Evolutionary conservation across 2,888 invertebrate species (phyloP), one percentile per base, ranked within the genome.

Genomic region (Callinectes sapidus): DNA sequence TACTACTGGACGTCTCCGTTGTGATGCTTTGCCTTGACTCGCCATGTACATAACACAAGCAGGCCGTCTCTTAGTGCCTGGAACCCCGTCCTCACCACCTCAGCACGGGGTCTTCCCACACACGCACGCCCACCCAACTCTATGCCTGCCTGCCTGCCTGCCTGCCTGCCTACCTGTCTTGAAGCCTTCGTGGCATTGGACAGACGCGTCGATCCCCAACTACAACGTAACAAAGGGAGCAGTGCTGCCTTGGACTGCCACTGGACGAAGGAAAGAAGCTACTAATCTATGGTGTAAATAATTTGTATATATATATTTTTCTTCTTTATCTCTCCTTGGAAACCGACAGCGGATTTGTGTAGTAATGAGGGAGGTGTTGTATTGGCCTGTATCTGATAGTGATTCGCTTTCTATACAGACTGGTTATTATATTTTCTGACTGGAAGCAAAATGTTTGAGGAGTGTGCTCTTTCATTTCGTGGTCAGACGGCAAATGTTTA

Each of bases 281-380:
- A 81, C 35, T 81, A 35, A 35, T 71, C n/a, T 71, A 28, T 35
- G 81, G 35, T 81, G 81, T 81, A 81, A 81, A 81, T 81, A 81
- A 81, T 81, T 81, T 81, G 81, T 81, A 81, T 35, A 81, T 81
- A 81, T 32, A 1, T 35, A 35, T 81, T 35, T 35, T 35, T 81
- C 35, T 35, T 35, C 48, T 48, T 48, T 8, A 48, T 81, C 35
- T 81, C 71, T 28, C 71, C 35, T 32, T 81, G 81, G 32, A 81
- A 81, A 32, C 35, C 35, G 16, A 10, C 18, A 35, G 16, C 32
- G 16, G 81, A 81, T 32, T 2, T 35, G 10, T 48, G 48, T 48
- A 35, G 35, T 81, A 35, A 32, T 13, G 81, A 32, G 32, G 81
- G 81, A 35, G 35, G 81, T 81, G 35, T 81, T 81, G 32, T 18